Percentiles rank a stretch among this genome's conserved stretches.
Conservation (phyloP, 2,888 invertebrate species). For the Xylota sylvarum region DNA sequence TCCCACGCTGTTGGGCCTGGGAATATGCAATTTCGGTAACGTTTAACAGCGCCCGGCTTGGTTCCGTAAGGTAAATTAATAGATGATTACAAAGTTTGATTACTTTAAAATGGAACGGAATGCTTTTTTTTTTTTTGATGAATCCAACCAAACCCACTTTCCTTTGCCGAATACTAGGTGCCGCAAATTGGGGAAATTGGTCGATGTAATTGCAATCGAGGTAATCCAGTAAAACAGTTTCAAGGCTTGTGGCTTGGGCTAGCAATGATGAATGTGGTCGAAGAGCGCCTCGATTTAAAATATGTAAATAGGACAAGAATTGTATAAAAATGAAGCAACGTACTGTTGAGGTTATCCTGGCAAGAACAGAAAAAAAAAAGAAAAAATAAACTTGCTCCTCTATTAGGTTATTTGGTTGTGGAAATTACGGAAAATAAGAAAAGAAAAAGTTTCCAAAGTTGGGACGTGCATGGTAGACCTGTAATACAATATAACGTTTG, state of each 20-base stretch:
- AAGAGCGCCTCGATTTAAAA: conserved; percentile 32
- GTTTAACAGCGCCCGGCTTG: conserved; percentile 28
- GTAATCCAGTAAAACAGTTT: conserved; percentile 36
- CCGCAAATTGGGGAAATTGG: conserved; percentile 66
- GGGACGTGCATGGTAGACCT: conserved; percentile 56
- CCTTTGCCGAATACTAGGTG: neutral
- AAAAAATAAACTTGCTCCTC: neutral
- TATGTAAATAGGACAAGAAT: conserved; percentile 46
- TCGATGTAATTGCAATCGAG: conserved; percentile 62
- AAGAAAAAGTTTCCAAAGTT: conserved; percentile 42
- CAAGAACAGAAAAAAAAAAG: neutral
- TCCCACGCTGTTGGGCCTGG: no score
- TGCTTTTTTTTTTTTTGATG: conserved; percentile 39
- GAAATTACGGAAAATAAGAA: conserved; percentile 23
- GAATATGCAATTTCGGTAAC: conserved; percentile 46
- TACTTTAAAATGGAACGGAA: conserved; percentile 52
- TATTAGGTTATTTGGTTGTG: conserved; percentile 19
- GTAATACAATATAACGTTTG: conserved; percentile 32
- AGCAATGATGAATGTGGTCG: conserved; percentile 61
- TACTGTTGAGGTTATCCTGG: conserved; percentile 17
- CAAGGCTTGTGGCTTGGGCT: conserved; percentile 38
- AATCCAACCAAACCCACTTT: conserved; percentile 1
- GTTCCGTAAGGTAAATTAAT: conserved; percentile 57
- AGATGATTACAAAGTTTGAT: conserved; percentile 75
- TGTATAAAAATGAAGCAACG: neutral